Evolutionary conservation across 2,797 vertebrate genomes (phyloP).

Genomic region (Lagorchestes hirsutus): DNA sequence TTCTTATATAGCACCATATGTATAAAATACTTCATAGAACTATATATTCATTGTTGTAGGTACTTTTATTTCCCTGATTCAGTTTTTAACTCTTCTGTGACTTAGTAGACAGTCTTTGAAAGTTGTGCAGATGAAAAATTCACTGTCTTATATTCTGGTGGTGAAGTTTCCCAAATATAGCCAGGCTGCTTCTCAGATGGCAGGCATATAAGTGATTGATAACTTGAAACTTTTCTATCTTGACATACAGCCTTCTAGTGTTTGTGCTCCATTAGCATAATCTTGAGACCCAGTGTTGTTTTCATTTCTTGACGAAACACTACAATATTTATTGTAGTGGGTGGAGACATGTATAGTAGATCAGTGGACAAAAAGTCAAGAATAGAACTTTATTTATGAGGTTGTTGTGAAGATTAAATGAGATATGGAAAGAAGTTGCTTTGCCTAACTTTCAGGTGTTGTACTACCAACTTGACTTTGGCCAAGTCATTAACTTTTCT

Average conservation of each 20-base stretch:
- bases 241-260: not conserved
- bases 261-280: not conserved
- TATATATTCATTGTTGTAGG: not conserved
- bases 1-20: not conserved
- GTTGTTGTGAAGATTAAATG: conserved; percentile 25
- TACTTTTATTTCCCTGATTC: not conserved
- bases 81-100: not conserved
- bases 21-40: not conserved
- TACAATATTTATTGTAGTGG: not conserved
- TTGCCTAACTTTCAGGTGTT: conserved; percentile 1
- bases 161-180: not conserved
- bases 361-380: not conserved
- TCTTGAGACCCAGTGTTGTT: not conserved
- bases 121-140: not conserved
- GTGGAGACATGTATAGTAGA: not conserved
- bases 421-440: not conserved
- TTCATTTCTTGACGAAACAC: not conserved
- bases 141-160: not conserved
- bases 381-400: conserved; percentile 37
- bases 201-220: not conserved
- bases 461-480: conserved; percentile 33
- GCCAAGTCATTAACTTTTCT: conserved; percentile 37
- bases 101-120: not conserved
- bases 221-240: not conserved
- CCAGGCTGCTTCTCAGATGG: not conserved